Base-by-base conservation (phyloP, 2,113 vertebrate genomes). In the Otis tarda region DNA sequence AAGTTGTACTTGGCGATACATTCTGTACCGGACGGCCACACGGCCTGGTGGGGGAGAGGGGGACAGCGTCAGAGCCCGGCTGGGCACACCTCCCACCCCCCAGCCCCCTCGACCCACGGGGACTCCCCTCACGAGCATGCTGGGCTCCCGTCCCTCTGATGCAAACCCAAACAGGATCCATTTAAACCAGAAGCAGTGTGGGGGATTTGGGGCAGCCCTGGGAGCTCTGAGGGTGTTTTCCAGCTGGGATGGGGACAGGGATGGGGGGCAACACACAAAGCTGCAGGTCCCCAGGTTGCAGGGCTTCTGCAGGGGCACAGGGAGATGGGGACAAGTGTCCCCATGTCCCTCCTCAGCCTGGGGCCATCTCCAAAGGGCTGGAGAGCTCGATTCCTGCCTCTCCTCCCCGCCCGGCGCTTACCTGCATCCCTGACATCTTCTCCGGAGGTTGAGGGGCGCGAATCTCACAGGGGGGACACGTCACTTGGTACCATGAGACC, bases 1-100 rank as follows among this genome's bases (percentile, higher is more conserved):
- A 99, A 99, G 97, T 98, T 99, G 98, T 99, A 99, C 97, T 99
- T 99, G 96, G 99, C 99, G 83, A 99, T 99, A 96, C 99, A 99
- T 97, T 99, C 99, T 56, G 99, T 99, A 98, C 99, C 99, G 10
- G 98, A 98, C 0, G 99, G 98, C 99, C 99, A 99, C 50, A 97
- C 90, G 61, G 98, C 98, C 98, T 98, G 93, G 30, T 13, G 14
- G 0, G 74, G 60, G 31, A 41, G 25, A 68, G 15, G 43, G 41
- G 41, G 16, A 9, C 0, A 1, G 9, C 3, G 6, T 88, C 56
- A 83, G 55, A 15, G 67, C 37, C 39, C 0, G 0, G 14, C 11
- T 0, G 25, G 22, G 12, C 1, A 39, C 2, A 3, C 0, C 75
- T 45, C 47, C 55, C 47, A 5, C 15, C 16, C 59, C 55, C 13